phyloP scores from a whole-genome alignment of 1,140 invertebrate genomes.

The Lepidurus arcticus region DNA sequence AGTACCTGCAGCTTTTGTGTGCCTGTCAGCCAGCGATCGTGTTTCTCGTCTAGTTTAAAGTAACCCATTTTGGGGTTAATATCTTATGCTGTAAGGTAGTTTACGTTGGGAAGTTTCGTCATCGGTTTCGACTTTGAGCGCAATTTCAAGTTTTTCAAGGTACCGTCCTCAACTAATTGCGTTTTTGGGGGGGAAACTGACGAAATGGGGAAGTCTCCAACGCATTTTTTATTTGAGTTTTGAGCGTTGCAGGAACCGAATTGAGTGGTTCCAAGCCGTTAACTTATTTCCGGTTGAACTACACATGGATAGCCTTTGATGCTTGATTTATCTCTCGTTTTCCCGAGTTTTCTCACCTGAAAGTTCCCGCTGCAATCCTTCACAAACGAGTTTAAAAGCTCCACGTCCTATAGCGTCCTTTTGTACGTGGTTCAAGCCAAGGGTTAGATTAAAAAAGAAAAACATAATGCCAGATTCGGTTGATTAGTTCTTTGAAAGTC shows the following conservation, averaged over 20 bases:
- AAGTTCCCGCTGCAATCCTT: background rate
- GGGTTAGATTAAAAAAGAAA: too few species aligned
- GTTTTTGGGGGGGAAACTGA: background rate
- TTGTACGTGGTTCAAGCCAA: too few species aligned
- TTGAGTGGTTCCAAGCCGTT: conserved; percentile 15
- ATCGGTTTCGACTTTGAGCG: background rate
- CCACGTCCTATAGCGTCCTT: too few species aligned
- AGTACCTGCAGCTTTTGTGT: background rate
- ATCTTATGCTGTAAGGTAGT: too few species aligned
- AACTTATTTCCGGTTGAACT: conserved; percentile 19
- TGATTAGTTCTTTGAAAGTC: too few species aligned
- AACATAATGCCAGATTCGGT: too few species aligned
- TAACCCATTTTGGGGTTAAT: too few species aligned
- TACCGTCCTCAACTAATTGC: background rate
- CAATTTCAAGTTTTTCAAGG: too few species aligned
- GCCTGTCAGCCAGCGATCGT: too few species aligned
- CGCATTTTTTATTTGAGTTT: background rate
- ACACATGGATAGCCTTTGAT: conserved; percentile 3
- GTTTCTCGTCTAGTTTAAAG: too few species aligned
- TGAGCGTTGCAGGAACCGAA: background rate
- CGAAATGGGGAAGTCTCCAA: background rate
- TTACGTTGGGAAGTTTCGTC: too few species aligned
- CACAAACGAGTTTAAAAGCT: background rate
- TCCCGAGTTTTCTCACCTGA: background rate
- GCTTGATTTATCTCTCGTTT: background rate